A percentile compares a stretch with the other conserved stretches of the same genome.
Evolutionary conservation across 2,113 vertebrate genomes (phyloP).

Genomic region (Rhinopomastus cyanomelas): DNA sequence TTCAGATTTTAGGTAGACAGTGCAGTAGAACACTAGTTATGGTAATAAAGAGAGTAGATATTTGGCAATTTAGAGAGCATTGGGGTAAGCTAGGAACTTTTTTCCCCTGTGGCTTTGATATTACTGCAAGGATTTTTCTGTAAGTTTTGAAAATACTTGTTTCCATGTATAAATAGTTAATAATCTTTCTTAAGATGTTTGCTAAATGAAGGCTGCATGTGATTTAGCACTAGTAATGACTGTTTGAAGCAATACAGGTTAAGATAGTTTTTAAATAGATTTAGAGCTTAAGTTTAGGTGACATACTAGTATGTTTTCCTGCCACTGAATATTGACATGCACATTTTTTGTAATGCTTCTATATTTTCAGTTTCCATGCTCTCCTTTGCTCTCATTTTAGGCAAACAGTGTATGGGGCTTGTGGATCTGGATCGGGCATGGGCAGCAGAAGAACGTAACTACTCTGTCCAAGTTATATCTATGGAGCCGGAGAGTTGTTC

Average conservation of each 20-base stretch:
- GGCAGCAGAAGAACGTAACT: constrained; percentile 86
- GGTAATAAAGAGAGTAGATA: neutral
- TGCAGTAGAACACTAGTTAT: neutral
- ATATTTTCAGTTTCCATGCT: neutral
- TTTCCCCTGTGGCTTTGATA: neutral
- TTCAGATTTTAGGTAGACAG: neutral
- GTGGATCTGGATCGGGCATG: constrained; percentile 93
- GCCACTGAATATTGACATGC: neutral
- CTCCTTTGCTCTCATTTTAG: constrained; percentile 69
- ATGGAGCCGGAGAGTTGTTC: constrained; percentile 97
- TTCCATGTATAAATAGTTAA: neutral
- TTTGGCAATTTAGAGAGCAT: neutral
- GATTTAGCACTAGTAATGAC: neutral
- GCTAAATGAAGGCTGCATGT: neutral
- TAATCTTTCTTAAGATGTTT: neutral
- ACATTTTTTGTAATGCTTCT: neutral
- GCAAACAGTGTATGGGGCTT: constrained; percentile 95
- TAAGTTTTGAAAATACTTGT: neutral
- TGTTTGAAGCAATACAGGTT: neutral
- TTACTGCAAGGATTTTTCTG: neutral
- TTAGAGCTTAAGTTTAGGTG: neutral
- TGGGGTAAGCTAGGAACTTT: neutral
- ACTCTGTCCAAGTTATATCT: constrained; percentile 86
- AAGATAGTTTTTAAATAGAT: neutral
- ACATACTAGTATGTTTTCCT: neutral